Evolutionary conservation across 2,113 vertebrate genomes (phyloP), one percentile per base, ranked within the genome.

Genomic region (Malurus melanocephalus): DNA sequence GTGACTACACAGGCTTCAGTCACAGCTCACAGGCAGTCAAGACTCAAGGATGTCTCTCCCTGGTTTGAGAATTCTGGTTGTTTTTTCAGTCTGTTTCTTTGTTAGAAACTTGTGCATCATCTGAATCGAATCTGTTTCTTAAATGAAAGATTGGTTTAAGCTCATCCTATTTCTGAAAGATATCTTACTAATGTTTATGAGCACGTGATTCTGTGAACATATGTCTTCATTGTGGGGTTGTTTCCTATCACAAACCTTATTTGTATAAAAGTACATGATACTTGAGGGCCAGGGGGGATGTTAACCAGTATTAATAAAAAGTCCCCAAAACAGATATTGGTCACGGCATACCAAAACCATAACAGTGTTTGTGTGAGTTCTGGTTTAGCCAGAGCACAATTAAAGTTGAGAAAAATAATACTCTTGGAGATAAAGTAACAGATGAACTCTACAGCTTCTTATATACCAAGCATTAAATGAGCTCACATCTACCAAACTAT

Each of bases 201-300:
- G 16, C 6, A 24, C 42, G 32, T 22, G 2, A 32, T 46, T 51
- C 35, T 76, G 4, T 82, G 12, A 72, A 45, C 5, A 22, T 26
- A 9, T 30, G 11, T 45, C 33, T 67, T 79, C 33, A n/a, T 35
- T 49, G 13, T 2, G 28, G 14, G 20, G 16, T 12, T 61, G 4
- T 27, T 57, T 53, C 51, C 7, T 26, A 75, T 67, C 32, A n/a
- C 23, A 80, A 73, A 4, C 0, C 0, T 45, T 64, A 51, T 16
- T 62, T 4, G 0, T 38, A 10, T 16, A 6, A 17, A 75, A 66
- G 30, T 21, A 10, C 27, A 13, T 28, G 11, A 56, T 23, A 18
- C 15, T 52, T 82, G 8, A 48, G 6, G 6, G 3, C 17, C 32
- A 8, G 0, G 1, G 20, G 27, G n/a, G 11, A n/a, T 19, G 6